Base-by-base conservation (phyloP, 2,797 vertebrate species). In the Sebastolobus alascanus region DNA sequence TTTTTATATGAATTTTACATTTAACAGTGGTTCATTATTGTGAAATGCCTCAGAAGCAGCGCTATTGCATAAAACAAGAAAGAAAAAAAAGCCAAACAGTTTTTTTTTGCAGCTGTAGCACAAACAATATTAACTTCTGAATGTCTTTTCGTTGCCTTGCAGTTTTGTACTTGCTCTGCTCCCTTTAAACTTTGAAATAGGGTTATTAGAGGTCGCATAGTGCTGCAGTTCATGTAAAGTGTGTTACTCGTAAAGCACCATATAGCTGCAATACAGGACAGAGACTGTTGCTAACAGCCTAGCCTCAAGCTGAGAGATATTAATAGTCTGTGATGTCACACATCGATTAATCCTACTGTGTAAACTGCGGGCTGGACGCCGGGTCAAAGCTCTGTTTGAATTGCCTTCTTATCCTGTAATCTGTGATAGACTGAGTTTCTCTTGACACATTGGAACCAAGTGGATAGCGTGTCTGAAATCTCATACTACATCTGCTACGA, bases 241-340 rank as follows among this genome's bases (percentile, higher is more conserved):
- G 82, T 86, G 78, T 93, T 88, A 87, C 73, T 86, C 83, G 77
- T 90, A 80, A 90, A 89, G 84, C 84, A 86, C 83, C 80, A 74
- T 92, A 85, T 92, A 90, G 90, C 87, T 90, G 90, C 91, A 94
- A 93, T 91, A 94, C 89, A 90, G 87, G 93, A 95, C 93, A 94
- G 91, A 94, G 94, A 92, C 94, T 93, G 92, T 93, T 92, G 86
- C 86, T 77, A 85, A 93, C 88, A 90, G 92, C 90, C 93, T 93
- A 78, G 93, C 94, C 92, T 90, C 85, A 72, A 83, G 31, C 40
- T 82, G 76, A 90, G 79, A 86, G 87, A 88, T 85, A 85, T 77
- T 77, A 85, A 84, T 84, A 84, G 68, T 89, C 78, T 91, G 90
- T 92, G 87, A 89, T 87, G 84, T 91, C 84, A 83, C 35, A 27